phyloP scores from a whole-genome alignment of 1,140 invertebrate genomes.

The Tigriopus japonicus region DNA sequence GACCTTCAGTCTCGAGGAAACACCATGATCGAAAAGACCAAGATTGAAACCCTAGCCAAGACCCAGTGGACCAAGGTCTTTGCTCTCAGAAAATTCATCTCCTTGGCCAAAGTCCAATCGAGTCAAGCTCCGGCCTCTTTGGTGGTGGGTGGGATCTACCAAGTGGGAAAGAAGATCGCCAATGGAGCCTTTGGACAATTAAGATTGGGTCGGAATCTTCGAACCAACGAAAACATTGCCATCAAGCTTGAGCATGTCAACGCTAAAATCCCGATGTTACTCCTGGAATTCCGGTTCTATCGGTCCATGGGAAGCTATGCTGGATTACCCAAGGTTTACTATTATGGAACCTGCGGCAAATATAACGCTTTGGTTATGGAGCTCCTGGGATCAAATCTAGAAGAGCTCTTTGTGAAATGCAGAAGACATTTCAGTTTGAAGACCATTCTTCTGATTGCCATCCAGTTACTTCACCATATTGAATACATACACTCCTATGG shows the following conservation, averaged over 20 bases:
- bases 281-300: conserved; percentile 2
- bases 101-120: background rate
- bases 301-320: background rate
- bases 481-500: conserved; percentile 79
- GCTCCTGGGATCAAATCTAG: conserved; percentile 16
- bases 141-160: background rate
- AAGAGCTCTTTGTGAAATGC: conserved; percentile 89
- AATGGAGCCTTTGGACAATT: conserved; percentile 15
- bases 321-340: conserved; percentile 15
- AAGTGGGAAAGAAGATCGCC: conserved; percentile 13
- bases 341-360: conserved; percentile 10
- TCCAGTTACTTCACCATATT: conserved; percentile 91
- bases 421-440: conserved; percentile 89
- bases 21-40: no score
- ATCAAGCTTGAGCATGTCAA: conserved; percentile 1
- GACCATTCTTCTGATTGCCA: conserved; percentile 95
- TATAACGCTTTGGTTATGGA: conserved; percentile 25
- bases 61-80: conserved; percentile 5
- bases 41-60: background rate
- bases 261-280: conserved; percentile 5
- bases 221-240: background rate
- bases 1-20: no score
- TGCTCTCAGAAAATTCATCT: conserved; percentile 11
- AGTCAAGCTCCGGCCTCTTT: background rate
- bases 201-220: background rate